phyloP scores from a whole-genome alignment of 2,113 vertebrate genomes.

The Alethe diademata region DNA sequence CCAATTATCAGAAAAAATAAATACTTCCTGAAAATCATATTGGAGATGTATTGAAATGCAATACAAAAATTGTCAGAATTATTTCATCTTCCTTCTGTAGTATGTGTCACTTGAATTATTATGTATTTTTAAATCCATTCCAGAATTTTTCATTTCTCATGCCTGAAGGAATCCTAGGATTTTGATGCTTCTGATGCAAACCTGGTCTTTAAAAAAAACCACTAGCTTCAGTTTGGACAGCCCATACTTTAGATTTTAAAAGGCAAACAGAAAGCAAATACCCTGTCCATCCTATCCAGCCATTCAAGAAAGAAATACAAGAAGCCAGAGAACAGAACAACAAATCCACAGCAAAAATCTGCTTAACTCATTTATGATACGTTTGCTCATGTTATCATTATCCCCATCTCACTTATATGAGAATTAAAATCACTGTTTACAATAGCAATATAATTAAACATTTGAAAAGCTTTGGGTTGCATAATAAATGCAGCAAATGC shows the following conservation, averaged over 20 bases:
- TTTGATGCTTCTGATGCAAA: neutral
- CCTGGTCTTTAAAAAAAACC: neutral
- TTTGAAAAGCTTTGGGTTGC: neutral
- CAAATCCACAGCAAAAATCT: neutral
- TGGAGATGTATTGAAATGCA: neutral
- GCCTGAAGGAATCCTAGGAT: neutral
- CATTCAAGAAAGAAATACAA: neutral
- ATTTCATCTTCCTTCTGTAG: neutral
- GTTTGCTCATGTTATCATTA: neutral
- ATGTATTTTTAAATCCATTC: neutral
- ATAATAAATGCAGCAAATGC: neutral
- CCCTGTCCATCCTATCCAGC: neutral
- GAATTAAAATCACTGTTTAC: neutral
- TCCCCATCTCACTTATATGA: neutral
- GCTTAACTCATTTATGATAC: neutral
- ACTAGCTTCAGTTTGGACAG: neutral
- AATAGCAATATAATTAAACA: neutral
- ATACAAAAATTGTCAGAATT: neutral
- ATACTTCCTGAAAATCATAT: neutral
- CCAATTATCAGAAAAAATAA: neutral
- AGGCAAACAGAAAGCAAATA: neutral
- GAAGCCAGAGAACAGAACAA: neutral
- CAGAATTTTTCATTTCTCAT: neutral
- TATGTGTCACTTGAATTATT: neutral
- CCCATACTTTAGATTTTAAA: neutral